Conservation (phyloP, 2,113 vertebrate genomes). For the Colaptes auratus region DNA sequence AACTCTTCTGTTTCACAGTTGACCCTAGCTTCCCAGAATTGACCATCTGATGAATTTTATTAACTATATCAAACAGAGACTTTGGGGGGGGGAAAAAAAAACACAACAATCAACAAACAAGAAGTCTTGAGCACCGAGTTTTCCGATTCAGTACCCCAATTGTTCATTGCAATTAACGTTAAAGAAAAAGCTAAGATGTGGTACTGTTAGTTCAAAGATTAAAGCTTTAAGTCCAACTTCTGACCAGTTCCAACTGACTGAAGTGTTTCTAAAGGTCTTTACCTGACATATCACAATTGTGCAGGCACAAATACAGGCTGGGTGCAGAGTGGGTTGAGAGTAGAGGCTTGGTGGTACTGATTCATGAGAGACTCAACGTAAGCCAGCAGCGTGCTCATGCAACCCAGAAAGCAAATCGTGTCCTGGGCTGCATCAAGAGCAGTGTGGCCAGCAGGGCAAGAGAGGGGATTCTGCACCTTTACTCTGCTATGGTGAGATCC, state of each 20-base stretch:
- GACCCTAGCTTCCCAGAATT: slow-evolving; percentile 78
- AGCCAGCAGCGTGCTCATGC: too few species aligned
- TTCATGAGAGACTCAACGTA: too few species aligned
- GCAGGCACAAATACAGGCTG: too few species aligned
- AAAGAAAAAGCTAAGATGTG: neutral
- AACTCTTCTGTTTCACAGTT: slow-evolving; percentile 80
- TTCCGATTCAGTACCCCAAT: neutral
- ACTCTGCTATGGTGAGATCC: too few species aligned
- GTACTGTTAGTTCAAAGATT: neutral
- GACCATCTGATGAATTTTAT: slow-evolving; percentile 87
- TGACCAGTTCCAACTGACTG: neutral
- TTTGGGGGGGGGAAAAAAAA: slow-evolving; percentile 51
- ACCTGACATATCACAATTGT: neutral
- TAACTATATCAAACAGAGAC: slow-evolving; percentile 94
- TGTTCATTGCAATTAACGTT: neutral
- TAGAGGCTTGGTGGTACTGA: too few species aligned
- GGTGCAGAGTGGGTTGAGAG: too few species aligned
- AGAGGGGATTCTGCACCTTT: too few species aligned
- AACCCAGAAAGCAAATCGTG: too few species aligned
- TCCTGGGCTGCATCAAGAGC: too few species aligned
- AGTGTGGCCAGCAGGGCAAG: too few species aligned
- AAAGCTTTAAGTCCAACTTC: neutral
- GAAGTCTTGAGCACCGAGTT: neutral
- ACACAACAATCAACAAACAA: neutral
- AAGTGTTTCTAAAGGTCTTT: neutral